These are phyloP conservation scores for Dryocosmus kuriphilus DNA, from an alignment of 2,888 invertebrate genomes.

Conservation along the genomic window DNA sequence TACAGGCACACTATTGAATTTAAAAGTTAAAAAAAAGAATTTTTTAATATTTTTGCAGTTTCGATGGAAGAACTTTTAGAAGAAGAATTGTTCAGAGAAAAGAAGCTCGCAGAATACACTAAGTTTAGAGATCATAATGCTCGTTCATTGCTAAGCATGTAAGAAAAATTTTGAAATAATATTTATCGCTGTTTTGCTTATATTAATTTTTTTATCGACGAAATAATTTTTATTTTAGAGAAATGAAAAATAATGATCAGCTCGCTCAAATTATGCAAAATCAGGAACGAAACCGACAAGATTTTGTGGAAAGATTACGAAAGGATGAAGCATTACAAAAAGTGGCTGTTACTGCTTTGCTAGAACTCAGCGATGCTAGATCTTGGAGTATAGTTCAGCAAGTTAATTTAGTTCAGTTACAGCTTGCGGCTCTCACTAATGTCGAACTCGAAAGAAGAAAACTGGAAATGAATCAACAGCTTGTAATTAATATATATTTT, in stretches of 20 bases:
- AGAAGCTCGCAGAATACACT: conserved; percentile 82
- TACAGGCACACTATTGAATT: too few relatives aligned
- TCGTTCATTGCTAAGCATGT: conserved; percentile 83
- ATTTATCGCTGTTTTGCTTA: conserved; percentile 19
- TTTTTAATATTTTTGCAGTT: conserved; percentile 68
- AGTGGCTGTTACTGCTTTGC: conserved; percentile 84
- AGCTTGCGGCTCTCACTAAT: conserved; percentile 85
- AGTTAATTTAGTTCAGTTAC: conserved; percentile 85
- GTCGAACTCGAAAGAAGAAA: conserved; percentile 86
- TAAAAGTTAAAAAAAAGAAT: conserved; percentile 2
- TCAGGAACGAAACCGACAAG: conserved; percentile 82
- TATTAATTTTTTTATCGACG: neutral
- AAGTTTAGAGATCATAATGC: conserved; percentile 80
- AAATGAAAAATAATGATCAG: conserved; percentile 82
- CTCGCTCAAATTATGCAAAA: conserved; percentile 81
- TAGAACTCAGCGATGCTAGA: conserved; percentile 86
- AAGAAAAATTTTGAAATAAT: conserved; percentile 68
- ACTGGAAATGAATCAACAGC: conserved; percentile 83
- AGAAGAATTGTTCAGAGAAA: conserved; percentile 82
- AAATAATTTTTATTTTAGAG: conserved; percentile 74
- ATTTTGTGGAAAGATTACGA: conserved; percentile 81
- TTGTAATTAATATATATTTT: conserved; percentile 77
- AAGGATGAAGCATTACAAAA: conserved; percentile 86
- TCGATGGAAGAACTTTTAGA: conserved; percentile 86
- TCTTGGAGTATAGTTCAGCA: conserved; percentile 88